Conservation (phyloP, 2,113 vertebrate genomes). For the Formicarius rufipectus region DNA sequence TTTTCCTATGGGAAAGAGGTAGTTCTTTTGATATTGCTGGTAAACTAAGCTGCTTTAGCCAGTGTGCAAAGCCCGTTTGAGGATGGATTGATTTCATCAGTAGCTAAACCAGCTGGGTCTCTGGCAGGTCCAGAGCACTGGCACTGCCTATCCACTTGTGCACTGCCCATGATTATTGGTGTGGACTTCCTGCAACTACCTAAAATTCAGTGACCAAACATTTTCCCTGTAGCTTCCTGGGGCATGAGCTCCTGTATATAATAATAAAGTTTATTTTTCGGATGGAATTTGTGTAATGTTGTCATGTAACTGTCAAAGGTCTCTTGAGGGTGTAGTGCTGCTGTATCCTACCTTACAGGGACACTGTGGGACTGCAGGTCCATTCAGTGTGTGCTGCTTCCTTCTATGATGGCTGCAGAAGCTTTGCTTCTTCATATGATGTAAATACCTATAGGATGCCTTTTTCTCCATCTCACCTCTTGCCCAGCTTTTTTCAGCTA, state of each 20-base stretch:
- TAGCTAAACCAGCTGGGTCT: background rate
- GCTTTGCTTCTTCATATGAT: background rate
- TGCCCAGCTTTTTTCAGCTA: background rate
- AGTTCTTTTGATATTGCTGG: background rate
- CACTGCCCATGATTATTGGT: background rate
- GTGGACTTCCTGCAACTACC: background rate
- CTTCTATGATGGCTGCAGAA: background rate
- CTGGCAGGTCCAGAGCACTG: slow-evolving; percentile 28
- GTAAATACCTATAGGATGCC: background rate
- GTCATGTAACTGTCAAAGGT: background rate
- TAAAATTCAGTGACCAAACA: slow-evolving; percentile 3
- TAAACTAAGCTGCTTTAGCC: background rate
- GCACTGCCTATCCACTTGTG: background rate
- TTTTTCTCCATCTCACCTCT: background rate
- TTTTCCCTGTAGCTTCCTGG: background rate
- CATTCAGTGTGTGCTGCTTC: rapidly evolving
- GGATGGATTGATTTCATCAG: background rate
- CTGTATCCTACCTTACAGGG: background rate
- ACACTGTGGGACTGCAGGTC: background rate
- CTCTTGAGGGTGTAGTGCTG: background rate
- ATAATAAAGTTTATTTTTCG: slow-evolving; percentile 71
- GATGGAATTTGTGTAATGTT: background rate
- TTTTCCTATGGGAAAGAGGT: background rate
- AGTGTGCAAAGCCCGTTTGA: background rate
- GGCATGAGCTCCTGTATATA: background rate